Evolutionary conservation across 92 coral and sea anemone species (phyloP).

Genomic region (Bergia sp.): DNA sequence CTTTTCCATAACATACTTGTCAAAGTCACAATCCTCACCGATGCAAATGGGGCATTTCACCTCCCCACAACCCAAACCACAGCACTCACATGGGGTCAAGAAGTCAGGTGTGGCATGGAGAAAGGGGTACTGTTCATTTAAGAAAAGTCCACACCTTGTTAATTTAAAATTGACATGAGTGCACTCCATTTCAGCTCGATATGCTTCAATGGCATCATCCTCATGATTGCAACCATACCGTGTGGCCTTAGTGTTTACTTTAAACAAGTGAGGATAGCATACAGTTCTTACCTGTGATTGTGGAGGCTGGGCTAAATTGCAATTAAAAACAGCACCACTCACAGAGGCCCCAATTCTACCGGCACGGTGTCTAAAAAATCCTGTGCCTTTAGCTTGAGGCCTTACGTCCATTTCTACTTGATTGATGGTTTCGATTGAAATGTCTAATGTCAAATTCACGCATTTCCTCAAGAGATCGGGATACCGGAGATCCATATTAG

Average conservation of each 20-base stretch:
- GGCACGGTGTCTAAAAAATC: constrained; percentile 64
- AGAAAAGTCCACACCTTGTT: constrained; percentile 45
- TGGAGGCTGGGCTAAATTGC: constrained; percentile 51
- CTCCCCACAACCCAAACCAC: constrained; percentile 63
- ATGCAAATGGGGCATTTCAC: constrained; percentile 51
- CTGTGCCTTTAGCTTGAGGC: constrained; percentile 45
- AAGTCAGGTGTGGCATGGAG: constrained; percentile 66
- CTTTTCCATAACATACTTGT: constrained; percentile 48
- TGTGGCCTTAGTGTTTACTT: constrained; percentile 35
- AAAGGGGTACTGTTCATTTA: constrained; percentile 35
- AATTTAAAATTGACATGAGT: constrained; percentile 33
- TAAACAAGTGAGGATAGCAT: constrained; percentile 59
- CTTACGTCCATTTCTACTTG: constrained; percentile 52
- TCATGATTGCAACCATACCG: constrained; percentile 52
- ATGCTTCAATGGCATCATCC: constrained; percentile 45
- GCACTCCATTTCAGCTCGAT: constrained; percentile 5
- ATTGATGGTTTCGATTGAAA: constrained; percentile 38
- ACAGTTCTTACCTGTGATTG: constrained; percentile 61
- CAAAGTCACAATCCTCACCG: constrained; percentile 43
- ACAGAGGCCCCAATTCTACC: constrained; percentile 70
- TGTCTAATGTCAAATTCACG: background rate
- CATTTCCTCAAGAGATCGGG: constrained; percentile 55
- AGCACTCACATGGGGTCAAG: constrained; percentile 46
- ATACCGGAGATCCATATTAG: constrained; percentile 48
- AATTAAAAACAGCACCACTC: constrained; percentile 52